Evolutionary conservation across 1,140 invertebrate species (phyloP).

Genomic region (Drosophila santomea): DNA sequence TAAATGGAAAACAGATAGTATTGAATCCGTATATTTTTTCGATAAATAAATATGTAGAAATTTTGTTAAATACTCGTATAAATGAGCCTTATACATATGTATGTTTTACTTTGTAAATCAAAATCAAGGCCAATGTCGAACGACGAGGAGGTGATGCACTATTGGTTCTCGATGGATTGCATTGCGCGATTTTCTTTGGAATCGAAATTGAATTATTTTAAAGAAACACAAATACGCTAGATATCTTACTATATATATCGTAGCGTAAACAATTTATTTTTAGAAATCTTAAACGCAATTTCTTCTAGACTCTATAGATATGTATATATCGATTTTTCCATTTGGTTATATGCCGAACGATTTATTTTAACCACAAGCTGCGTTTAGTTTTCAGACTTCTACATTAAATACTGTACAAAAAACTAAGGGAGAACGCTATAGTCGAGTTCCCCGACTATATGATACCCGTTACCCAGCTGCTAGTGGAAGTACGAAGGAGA

Average conservation of each 20-base stretch:
- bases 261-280: constrained; percentile 35
- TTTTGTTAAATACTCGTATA: no score
- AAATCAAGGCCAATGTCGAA: constrained; percentile 74
- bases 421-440: no score
- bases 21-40: constrained; percentile 3
- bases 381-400: constrained; percentile 8
- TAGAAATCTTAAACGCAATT: constrained; percentile 50
- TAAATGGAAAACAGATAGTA: constrained; percentile 12
- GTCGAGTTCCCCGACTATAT: no score
- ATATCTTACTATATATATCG: neutral
- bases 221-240: neutral
- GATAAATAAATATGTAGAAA: neutral
- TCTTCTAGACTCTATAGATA: constrained; percentile 44
- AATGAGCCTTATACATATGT: constrained; percentile 25
- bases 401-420: neutral
- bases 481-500: no score
- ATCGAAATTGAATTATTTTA: constrained; percentile 50
- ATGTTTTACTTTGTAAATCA: constrained; percentile 49
- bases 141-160: constrained; percentile 28
- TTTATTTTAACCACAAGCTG: constrained; percentile 13
- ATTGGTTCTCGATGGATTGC: constrained; percentile 55
- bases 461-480: no score
- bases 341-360: constrained; percentile 24
- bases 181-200: constrained; percentile 64
- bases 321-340: constrained; percentile 37